Evolutionary conservation across 2,113 vertebrate genomes (phyloP).

Genomic region (Crotalus helleri): DNA sequence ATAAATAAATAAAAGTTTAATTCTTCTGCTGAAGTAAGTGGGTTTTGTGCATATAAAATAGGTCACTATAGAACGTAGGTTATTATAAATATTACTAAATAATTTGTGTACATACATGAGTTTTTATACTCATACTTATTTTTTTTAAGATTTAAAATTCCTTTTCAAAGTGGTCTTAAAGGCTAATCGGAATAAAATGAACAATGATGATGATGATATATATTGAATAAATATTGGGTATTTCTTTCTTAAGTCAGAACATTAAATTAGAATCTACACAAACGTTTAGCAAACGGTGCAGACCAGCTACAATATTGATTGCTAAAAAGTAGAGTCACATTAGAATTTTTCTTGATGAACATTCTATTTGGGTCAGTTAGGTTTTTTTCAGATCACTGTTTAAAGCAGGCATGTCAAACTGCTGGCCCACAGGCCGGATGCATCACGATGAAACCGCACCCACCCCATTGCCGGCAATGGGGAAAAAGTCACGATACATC

Average conservation of each 20-base stretch:
- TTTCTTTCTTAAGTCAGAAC: neutral
- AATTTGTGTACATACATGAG: neutral
- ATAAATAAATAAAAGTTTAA: neutral
- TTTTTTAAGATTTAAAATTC: neutral
- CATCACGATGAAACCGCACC: too few relatives aligned
- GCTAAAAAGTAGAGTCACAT: neutral
- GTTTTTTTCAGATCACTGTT: neutral
- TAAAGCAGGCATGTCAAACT: neutral
- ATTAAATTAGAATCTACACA: neutral
- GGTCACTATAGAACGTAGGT: neutral
- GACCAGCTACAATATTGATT: neutral
- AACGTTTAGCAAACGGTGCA: neutral
- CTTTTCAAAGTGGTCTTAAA: neutral
- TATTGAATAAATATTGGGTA: neutral
- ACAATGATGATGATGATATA: too few relatives aligned
- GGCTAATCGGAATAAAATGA: neutral
- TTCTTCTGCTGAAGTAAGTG: neutral
- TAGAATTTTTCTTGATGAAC: neutral
- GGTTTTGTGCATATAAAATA: neutral
- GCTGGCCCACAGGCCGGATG: too few relatives aligned
- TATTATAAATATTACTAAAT: neutral
- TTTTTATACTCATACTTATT: neutral
- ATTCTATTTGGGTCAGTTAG: neutral
- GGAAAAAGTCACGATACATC: too few relatives aligned
- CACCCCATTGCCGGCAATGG: too few relatives aligned